Base-by-base conservation (phyloP, 2,113 vertebrate genomes). In the Rhinopomastus cyanomelas region DNA sequence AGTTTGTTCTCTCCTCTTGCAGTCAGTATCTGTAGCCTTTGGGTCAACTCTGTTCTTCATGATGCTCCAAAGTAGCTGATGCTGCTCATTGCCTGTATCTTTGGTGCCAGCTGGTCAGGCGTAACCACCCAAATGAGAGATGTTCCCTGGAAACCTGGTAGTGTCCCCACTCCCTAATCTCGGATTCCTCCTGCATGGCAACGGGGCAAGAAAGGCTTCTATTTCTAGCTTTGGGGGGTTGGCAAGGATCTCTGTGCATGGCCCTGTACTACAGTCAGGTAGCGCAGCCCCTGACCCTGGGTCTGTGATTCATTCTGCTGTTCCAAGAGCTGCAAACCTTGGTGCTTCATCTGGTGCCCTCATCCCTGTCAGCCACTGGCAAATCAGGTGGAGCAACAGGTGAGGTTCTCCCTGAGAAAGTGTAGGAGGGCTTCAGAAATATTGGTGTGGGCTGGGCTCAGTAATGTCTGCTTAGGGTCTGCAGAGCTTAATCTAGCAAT, bases 171-270 rank as follows among this genome's bases (percentile, higher is more conserved):
- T 88, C 37, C 55, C 55, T 3, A 1, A 32, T 14, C 55, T 89
- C 13, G 0, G 57, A 29, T 53, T 55, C 59, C 36, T 79, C 42
- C 66, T 72, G 57, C 3, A 1, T 46, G 36, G 53, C n/a, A 60
- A 16, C 46, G 34, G 56, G 62, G 77, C 71, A 61, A 34, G 27
- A 76, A 88, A 42, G 0, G 0, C 27, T 61, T 37, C 67, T 87
- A 39, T 62, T 93, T 95, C 91, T 84, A 90, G 62, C 51, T 75
- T 81, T 42, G 77, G 88, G 61, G 53, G 71, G 48, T 22, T 87
- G 93, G 87, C 90, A 94, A 61, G 91, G 32, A 85, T 53, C 19
- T 68, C 49, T 44, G 65, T 3, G 16, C 25, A 9, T 46, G 74
- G 74, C 46, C 68, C 69, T 81, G 90, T 80, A 68, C 86, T 44